These are phyloP conservation scores for Sebastes alutus DNA, from an alignment of 2,797 vertebrate species.

Conservation along the genomic window DNA sequence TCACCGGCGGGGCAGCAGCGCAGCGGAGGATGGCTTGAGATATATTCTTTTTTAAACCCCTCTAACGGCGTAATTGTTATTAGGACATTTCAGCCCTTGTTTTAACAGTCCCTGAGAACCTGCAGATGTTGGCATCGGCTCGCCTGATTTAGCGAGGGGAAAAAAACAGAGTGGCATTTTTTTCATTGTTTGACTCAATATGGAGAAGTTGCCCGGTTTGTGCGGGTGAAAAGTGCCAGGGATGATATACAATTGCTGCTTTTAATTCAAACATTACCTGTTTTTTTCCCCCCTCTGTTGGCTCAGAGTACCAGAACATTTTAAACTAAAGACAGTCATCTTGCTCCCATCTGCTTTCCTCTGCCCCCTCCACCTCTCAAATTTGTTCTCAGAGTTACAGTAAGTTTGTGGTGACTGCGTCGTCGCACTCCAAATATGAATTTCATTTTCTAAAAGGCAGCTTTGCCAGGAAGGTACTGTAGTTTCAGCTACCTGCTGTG, in stretches of 20 bases:
- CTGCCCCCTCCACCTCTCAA: constrained; percentile 40
- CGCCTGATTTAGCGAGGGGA: constrained; percentile 80
- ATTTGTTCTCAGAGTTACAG: constrained; percentile 63
- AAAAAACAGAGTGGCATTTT: constrained; percentile 86
- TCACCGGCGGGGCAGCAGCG: constrained; percentile 81
- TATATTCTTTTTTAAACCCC: constrained; percentile 80
- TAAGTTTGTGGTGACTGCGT: constrained; percentile 61
- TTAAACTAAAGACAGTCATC: constrained; percentile 78
- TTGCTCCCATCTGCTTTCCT: constrained; percentile 42
- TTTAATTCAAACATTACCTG: constrained; percentile 86
- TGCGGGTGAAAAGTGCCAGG: constrained; percentile 81
- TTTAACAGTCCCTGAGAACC: constrained; percentile 94
- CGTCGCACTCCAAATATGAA: constrained; percentile 61
- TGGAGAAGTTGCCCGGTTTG: constrained; percentile 94
- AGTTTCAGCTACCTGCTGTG: constrained; percentile 61
- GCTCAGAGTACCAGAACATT: constrained; percentile 74
- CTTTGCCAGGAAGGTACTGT: constrained; percentile 71
- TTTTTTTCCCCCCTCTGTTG: constrained; percentile 61
- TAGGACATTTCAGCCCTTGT: constrained; percentile 87
- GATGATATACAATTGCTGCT: constrained; percentile 85
- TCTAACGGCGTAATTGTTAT: constrained; percentile 86
- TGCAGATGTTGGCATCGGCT: constrained; percentile 94
- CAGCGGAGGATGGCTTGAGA: constrained; percentile 75
- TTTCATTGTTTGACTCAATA: constrained; percentile 98
- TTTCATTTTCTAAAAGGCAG: constrained; percentile 65